phyloP scores from a whole-genome alignment of 30 jellyfish, hydroid and myxozoan genomes.

The Pseudorhiza aurosa region DNA sequence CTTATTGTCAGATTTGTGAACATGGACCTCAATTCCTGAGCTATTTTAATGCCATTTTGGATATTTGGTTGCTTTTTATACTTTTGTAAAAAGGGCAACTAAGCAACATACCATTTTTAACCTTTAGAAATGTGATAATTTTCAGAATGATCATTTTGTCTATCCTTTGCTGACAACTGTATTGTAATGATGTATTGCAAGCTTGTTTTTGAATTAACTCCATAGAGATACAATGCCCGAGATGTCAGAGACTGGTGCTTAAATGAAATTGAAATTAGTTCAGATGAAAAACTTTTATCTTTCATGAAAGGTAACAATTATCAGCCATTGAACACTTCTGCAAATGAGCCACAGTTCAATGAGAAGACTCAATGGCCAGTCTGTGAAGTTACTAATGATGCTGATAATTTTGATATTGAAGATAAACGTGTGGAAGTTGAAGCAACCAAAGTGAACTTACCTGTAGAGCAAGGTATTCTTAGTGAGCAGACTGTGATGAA shows the following conservation, averaged over 20 bases:
- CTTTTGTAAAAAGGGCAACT: no score
- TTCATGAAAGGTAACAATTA: conserved; percentile 37
- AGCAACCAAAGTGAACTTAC: background rate
- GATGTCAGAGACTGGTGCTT: conserved; percentile 91
- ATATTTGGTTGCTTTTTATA: no score
- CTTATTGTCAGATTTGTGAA: no score
- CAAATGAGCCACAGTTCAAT: background rate
- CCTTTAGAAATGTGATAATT: no score
- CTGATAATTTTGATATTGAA: background rate
- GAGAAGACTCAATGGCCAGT: background rate
- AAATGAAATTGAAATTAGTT: conserved; percentile 68
- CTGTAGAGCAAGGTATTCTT: background rate
- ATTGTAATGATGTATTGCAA: background rate
- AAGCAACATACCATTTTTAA: no score
- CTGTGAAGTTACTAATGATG: conserved; percentile 1
- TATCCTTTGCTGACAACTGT: no score
- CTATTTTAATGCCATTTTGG: no score
- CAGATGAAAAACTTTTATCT: conserved; percentile 60
- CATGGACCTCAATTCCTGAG: no score
- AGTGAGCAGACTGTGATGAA: background rate
- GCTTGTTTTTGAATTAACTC: background rate
- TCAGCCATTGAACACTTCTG: conserved; percentile 4
- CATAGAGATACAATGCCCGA: conserved; percentile 77
- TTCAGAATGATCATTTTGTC: no score
- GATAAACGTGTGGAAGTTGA: background rate